These are phyloP conservation scores for Scaptomyza polygonia DNA, from an alignment of 2,888 invertebrate genomes.

Conservation along the genomic window DNA sequence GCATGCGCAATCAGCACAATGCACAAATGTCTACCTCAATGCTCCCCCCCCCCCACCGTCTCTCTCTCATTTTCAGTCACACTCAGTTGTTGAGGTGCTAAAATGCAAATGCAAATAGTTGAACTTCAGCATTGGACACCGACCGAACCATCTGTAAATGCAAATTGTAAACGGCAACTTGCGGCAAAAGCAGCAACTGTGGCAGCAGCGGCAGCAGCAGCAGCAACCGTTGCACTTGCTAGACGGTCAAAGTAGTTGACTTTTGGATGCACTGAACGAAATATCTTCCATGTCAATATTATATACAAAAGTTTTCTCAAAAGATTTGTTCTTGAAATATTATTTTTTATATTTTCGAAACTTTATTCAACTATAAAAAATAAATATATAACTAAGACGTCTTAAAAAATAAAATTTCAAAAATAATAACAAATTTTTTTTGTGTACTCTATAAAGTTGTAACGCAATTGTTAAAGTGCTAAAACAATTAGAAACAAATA, in stretches of 20 bases:
- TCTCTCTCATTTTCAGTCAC: conserved; percentile 11
- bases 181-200: conserved; percentile 34
- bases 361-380: too few relatives aligned
- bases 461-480: neutral
- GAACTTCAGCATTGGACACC: conserved; percentile 48
- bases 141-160: conserved; percentile 33
- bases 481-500: neutral
- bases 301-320: too few relatives aligned
- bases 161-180: conserved; percentile 12
- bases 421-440: too few relatives aligned
- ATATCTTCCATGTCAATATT: neutral
- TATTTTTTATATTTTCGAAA: too few relatives aligned
- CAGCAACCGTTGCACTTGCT: conserved; percentile 20
- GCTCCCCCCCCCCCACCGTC: neutral
- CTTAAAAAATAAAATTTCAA: too few relatives aligned
- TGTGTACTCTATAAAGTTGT: too few relatives aligned
- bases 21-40: conserved; percentile 17
- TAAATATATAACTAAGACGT: too few relatives aligned
- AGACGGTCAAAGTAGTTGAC: conserved; percentile 66
- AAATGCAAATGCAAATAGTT: conserved; percentile 78
- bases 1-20: conserved; percentile 79
- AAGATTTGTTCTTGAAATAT: too few relatives aligned
- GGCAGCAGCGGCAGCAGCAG: conserved; percentile 2
- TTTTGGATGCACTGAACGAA: conserved; percentile 27
- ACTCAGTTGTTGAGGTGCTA: conserved; percentile 66